Base-by-base conservation (phyloP, 2,888 invertebrate species). In the Tetheella fluctuosa region DNA sequence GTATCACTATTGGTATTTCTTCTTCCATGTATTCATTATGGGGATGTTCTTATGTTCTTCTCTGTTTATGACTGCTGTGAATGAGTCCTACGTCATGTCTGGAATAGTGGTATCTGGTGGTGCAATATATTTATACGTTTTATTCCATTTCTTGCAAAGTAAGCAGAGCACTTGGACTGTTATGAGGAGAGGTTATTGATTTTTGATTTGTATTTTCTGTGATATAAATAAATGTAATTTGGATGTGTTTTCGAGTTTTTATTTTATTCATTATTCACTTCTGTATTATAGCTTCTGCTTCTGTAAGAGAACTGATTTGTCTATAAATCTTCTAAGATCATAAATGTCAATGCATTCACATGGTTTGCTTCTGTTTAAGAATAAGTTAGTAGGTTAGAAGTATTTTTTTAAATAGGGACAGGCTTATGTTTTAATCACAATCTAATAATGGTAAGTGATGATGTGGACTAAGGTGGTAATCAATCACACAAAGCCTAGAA, bases 1-100 rank as follows among this genome's bases (percentile, higher is more conserved):
- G 56, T 86, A 83, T 54, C 83, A 86, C 42, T 69, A 80, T 2
- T 85, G 85, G 83, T 90, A 89, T 59, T 64, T 86, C 1, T 52
- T 76, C 8, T 85, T 86, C 63, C 89, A 90, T 60, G 57, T 83
- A 0, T 59, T 71, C 0, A 68, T 83, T 1, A 86, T 86, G 78
- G 61, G 67, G 1, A 48, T 85, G 1, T 85, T 85, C 52, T 59
- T 86, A 1, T 61, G 68, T 2, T 72, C 81, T 1, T 83, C 80
- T 53, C 64, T 84, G 2, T 52, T 81, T 10, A 71, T 90, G 70
- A 83, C 86, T 0, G 62, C 69, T 0, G 63, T 82, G 2, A 86
- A 84, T 60, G 68, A 79, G 0, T 72, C 78, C 0, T 74, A 78
- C 37, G 1, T 62, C 0, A 59, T 83, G 13, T 70, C 81, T 1